phyloP scores from a whole-genome alignment of 1,140 invertebrate genomes.

The Tenebrio molitor region DNA sequence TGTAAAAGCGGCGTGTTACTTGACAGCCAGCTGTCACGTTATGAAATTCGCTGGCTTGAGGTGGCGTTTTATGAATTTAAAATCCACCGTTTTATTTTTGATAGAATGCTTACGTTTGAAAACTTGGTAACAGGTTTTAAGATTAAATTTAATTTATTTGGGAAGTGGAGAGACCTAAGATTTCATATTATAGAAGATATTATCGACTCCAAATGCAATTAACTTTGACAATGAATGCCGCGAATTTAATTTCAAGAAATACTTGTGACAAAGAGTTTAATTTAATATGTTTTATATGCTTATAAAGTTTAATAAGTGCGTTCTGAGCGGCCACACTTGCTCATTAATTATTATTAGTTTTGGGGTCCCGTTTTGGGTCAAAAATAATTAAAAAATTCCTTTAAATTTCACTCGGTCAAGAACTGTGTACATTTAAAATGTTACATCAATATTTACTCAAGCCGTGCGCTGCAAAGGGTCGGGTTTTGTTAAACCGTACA shows the following conservation, averaged over 20 bases:
- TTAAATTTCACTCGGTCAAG: conserved; percentile 10
- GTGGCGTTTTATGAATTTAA: conserved; percentile 33
- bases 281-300: conserved; percentile 48
- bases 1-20: conserved; percentile 37
- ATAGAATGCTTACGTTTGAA: conserved; percentile 46
- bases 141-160: conserved; percentile 48
- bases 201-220: conserved; percentile 48
- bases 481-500: neutral
- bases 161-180: conserved; percentile 40
- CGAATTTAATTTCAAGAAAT: conserved; percentile 47
- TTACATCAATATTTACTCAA: conserved; percentile 23
- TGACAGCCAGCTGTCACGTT: conserved; percentile 36
- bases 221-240: conserved; percentile 47
- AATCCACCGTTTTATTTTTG: conserved; percentile 38
- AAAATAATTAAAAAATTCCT: conserved; percentile 23
- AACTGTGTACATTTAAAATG: neutral
- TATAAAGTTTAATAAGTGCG: conserved; percentile 44
- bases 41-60: conserved; percentile 29
- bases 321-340: too few species aligned
- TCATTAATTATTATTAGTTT: conserved; percentile 9
- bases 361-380: neutral
- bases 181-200: conserved; percentile 43
- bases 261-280: conserved; percentile 44
- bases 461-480: neutral
- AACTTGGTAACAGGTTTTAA: conserved; percentile 46